phyloP scores from a whole-genome alignment of 1,140 invertebrate species.

The Cataglyphis hispanica region DNA sequence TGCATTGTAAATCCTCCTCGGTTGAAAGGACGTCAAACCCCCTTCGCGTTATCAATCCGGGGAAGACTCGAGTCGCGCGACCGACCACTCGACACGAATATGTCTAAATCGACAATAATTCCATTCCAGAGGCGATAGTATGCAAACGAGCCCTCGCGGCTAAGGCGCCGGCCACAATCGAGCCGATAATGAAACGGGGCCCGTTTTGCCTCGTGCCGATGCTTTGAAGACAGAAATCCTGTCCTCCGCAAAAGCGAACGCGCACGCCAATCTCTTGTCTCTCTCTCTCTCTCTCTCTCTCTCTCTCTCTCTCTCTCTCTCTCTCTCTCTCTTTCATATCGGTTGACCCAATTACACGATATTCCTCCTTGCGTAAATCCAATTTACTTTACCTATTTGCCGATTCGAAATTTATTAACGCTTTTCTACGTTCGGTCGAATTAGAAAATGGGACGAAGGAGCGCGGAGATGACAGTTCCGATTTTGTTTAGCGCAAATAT shows the following conservation, averaged over 20 bases:
- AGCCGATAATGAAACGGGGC: conserved; percentile 55
- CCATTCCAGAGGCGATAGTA: conserved; percentile 61
- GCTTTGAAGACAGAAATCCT: conserved; percentile 22
- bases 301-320: background rate
- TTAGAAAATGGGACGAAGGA: conserved; percentile 1
- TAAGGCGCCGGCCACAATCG: conserved; percentile 26
- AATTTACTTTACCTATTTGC: conserved; percentile 45
- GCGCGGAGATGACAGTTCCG: no score
- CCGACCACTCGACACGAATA: conserved; percentile 41
- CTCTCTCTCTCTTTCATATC: conserved; percentile 3
- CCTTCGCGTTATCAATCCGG: conserved; percentile 31
- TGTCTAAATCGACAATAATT: conserved; percentile 64
- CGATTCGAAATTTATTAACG: conserved; percentile 46
- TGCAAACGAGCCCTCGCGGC: conserved; percentile 70
- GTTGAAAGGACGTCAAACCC: conserved; percentile 21
- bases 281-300: background rate
- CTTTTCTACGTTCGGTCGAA: background rate
- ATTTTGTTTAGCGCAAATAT: background rate
- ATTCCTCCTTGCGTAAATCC: conserved; percentile 49
- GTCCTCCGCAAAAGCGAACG: conserved; percentile 25
- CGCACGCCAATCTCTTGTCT: conserved; percentile 43
- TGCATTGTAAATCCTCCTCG: conserved; percentile 40
- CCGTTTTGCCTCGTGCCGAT: background rate
- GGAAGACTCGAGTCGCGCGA: background rate
- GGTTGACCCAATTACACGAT: conserved; percentile 51